A percentile compares a stretch with the other conserved stretches of the same genome.
phyloP scores from a whole-genome alignment of 2,113 vertebrate genomes.

The Bos javanicus region DNA sequence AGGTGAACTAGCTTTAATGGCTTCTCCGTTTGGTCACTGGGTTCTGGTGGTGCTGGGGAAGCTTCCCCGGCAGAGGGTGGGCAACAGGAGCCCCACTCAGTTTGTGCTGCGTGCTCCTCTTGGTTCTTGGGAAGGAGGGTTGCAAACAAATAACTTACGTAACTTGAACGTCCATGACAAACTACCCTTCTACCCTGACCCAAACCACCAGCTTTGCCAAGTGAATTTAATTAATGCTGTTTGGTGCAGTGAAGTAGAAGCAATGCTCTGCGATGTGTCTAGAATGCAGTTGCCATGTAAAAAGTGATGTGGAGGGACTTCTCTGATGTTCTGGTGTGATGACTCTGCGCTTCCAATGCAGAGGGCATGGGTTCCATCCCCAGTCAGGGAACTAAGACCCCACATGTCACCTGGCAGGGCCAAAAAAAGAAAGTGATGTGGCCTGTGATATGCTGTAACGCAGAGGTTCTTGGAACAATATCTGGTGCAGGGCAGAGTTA shows the following conservation, averaged over 20 bases:
- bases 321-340: neutral
- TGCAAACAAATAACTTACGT: accelerated
- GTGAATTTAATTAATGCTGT: neutral
- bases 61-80: neutral
- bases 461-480: neutral
- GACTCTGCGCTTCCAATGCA: accelerated
- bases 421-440: neutral
- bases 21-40: accelerated
- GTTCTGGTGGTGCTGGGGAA: neutral
- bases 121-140: neutral
- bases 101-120: neutral
- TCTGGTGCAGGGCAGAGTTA: neutral
- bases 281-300: neutral
- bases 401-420: neutral
- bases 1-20: accelerated
- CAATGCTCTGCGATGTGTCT: accelerated
- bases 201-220: too few relatives aligned
- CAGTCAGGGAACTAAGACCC: neutral
- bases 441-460: too few relatives aligned
- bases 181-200: too few relatives aligned
- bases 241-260: neutral
- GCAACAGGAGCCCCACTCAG: neutral
- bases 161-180: neutral
- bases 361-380: neutral
- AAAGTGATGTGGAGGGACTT: neutral